phyloP scores from a whole-genome alignment of 37 sponge, comb jelly and placozoan species.

The Cliona cf. orientalis region DNA sequence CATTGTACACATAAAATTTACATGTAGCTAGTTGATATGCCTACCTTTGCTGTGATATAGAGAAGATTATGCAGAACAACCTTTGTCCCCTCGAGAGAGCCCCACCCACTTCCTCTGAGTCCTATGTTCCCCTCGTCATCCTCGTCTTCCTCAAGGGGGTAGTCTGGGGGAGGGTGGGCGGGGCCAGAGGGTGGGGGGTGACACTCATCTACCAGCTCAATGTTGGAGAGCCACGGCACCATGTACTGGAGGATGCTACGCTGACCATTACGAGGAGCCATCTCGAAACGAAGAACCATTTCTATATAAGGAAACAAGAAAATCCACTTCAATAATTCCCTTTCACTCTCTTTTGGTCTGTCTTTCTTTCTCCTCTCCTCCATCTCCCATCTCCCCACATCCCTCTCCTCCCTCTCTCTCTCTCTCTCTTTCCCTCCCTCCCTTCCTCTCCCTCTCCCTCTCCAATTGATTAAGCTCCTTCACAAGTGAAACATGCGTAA shows the following conservation, averaged over 20 bases:
- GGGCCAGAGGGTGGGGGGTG: constrained; percentile 8
- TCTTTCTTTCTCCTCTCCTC: too few species aligned
- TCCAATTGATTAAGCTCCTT: too few species aligned
- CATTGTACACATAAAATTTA: too few species aligned
- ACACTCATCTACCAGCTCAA: constrained; percentile 77
- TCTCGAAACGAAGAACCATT: constrained; percentile 79
- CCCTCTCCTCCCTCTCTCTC: too few species aligned
- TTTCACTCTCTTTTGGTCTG: neutral
- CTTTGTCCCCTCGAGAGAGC: constrained; percentile 75
- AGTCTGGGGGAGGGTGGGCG: neutral
- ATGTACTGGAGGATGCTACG: constrained; percentile 85
- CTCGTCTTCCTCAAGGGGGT: neutral
- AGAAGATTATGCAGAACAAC: constrained; percentile 89
- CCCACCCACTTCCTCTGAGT: constrained; percentile 87
- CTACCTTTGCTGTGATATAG: constrained; percentile 86
- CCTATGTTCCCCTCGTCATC: neutral
- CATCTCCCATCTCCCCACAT: too few species aligned
- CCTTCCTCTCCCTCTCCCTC: too few species aligned
- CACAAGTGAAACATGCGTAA: too few species aligned
- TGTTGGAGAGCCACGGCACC: constrained; percentile 86
- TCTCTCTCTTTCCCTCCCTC: too few species aligned
- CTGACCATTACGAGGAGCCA: constrained; percentile 49
- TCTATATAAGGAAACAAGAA: constrained; percentile 45
- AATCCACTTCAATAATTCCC: too few species aligned
- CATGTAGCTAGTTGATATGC: too few species aligned